Percentiles rank a stretch among this genome's conserved stretches.
These are phyloP conservation scores for Caenorhabditis sp. DNA, from an alignment of 2,888 invertebrate species.

Conservation along the genomic window DNA sequence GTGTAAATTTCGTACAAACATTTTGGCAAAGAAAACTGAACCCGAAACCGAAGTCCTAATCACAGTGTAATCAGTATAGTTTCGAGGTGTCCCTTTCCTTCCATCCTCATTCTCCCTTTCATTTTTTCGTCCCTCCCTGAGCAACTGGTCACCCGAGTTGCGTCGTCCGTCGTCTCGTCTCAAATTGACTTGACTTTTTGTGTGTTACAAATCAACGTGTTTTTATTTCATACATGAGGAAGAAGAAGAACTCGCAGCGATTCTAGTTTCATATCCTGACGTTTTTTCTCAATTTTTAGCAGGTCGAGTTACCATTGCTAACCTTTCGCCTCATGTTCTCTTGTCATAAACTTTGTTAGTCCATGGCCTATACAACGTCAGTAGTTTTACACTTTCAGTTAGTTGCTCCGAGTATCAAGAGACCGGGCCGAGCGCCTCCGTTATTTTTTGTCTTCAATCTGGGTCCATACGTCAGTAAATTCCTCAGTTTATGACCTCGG, in stretches of 20 bases:
- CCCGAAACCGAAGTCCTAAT: background rate
- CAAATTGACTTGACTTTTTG: background rate
- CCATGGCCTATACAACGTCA: constrained; percentile 26
- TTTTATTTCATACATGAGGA: constrained; percentile 37
- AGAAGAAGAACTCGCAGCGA: background rate
- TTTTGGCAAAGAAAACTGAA: background rate
- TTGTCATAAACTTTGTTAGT: constrained; percentile 31
- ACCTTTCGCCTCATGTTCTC: constrained; percentile 9
- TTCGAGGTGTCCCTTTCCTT: constrained; percentile 56
- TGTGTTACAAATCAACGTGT: constrained; percentile 49
- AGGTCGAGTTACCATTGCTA: constrained; percentile 7
- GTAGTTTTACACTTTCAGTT: constrained; percentile 32
- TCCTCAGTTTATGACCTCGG: constrained; percentile 7
- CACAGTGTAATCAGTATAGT: constrained; percentile 59
- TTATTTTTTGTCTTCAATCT: background rate
- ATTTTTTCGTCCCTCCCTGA: constrained; percentile 22
- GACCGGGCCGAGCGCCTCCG: background rate
- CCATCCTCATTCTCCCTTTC: constrained; percentile 2
- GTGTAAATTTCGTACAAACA: constrained; percentile 8
- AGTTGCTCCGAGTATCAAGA: constrained; percentile 13
- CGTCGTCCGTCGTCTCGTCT: constrained; percentile 31
- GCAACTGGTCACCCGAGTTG: constrained; percentile 52
- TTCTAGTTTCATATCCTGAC: background rate
- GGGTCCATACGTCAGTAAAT: constrained; percentile 1
- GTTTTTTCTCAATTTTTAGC: background rate